Conservation (phyloP, 2,797 vertebrate genomes). For the Bucorvus abyssinicus region DNA sequence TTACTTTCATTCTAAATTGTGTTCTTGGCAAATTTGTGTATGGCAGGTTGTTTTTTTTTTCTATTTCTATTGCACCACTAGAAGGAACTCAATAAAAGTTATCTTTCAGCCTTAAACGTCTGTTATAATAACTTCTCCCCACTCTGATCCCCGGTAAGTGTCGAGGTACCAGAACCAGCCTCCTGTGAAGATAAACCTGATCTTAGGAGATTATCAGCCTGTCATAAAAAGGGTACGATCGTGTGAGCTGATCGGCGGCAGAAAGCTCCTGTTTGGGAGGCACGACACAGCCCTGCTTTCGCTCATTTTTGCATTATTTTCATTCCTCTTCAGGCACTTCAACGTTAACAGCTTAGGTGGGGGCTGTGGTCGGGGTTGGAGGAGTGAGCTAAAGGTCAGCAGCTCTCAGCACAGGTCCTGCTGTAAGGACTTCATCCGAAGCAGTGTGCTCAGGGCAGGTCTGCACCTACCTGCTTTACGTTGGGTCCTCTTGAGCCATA, state of each 20-base stretch:
- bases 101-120: not conserved
- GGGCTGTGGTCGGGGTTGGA: not conserved
- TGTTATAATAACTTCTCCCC: not conserved
- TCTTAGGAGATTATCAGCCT: not conserved
- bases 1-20: not conserved
- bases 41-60: not conserved
- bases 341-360: not conserved
- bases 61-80: not conserved
- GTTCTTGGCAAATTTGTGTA: not conserved
- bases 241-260: not conserved
- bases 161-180: not conserved
- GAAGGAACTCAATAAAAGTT: not conserved
- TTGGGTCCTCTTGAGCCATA: constrained; percentile 12
- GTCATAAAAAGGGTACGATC: accelerated
- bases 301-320: not conserved
- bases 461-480: constrained; percentile 45
- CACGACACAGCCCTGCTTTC: not conserved
- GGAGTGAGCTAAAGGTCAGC: not conserved
- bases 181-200: not conserved
- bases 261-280: not conserved
- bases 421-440: not conserved
- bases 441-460: constrained; percentile 15
- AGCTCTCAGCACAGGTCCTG: not conserved
- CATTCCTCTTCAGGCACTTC: not conserved
- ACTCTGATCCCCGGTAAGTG: too few relatives aligned